Conservation (phyloP, 2,113 vertebrate species). For the Aramus guarauna region DNA sequence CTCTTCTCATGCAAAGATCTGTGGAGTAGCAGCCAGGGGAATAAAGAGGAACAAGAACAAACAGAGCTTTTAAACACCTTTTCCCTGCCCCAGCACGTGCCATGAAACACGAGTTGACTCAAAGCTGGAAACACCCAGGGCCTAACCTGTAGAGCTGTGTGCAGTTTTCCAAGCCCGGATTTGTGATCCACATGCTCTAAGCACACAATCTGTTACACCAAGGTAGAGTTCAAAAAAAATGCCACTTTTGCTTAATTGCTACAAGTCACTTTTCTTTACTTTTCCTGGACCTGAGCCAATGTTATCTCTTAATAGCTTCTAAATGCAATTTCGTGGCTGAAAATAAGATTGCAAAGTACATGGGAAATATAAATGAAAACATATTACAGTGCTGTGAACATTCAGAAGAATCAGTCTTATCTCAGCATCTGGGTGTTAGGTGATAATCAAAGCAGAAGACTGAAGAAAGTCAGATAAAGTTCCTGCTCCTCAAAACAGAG, state of each 20-base stretch:
- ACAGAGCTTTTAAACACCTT: neutral
- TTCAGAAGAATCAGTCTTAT: neutral
- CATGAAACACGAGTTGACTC: neutral
- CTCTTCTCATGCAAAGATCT: neutral
- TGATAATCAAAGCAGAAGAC: neutral
- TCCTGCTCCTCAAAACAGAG: neutral
- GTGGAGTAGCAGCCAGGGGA: neutral
- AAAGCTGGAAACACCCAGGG: neutral
- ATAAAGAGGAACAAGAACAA: neutral
- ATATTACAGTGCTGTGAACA: neutral
- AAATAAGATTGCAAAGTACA: slow-evolving; percentile 14
- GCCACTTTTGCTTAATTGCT: neutral
- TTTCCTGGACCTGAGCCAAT: neutral
- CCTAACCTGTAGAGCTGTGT: neutral
- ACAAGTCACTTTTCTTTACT: neutral
- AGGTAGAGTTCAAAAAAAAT: neutral
- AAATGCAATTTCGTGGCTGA: slow-evolving; percentile 1
- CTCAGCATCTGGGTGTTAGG: neutral
- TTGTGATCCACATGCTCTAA: neutral
- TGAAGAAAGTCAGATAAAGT: neutral
- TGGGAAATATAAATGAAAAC: neutral
- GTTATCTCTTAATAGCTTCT: neutral
- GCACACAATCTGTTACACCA: neutral
- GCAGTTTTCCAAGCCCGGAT: neutral
- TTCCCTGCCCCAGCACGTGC: neutral